Conservation (phyloP, 2,797 vertebrate species). For the Amblyopsis hoosieri region DNA sequence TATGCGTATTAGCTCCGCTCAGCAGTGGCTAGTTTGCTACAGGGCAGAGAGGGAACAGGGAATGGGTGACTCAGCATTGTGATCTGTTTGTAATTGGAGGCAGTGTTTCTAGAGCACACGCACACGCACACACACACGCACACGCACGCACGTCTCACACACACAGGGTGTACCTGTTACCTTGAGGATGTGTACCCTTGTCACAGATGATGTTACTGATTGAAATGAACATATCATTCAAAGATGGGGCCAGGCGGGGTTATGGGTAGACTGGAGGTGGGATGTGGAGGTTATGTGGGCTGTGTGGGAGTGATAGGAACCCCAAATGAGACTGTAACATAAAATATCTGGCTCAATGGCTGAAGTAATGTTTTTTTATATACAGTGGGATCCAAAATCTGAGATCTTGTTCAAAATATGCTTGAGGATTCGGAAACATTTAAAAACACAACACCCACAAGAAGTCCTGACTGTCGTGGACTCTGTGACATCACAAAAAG, state of each 20-base stretch:
- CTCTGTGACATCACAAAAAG: too few species aligned
- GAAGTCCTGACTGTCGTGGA: too few species aligned
- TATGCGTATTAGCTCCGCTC: constrained; percentile 15
- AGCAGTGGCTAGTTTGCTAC: constrained; percentile 28
- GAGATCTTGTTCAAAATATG: too few species aligned
- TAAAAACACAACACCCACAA: too few species aligned
- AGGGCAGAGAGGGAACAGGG: constrained; percentile 32
- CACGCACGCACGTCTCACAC: constrained; percentile 2
- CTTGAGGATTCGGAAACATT: too few species aligned
- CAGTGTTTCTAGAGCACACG: constrained; percentile 46
- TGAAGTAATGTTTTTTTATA: too few species aligned
- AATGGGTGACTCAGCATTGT: constrained; percentile 63
- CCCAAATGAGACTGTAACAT: not conserved
- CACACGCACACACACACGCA: not conserved
- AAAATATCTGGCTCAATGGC: not conserved
- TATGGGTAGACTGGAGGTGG: constrained; percentile 14
- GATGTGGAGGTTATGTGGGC: not conserved
- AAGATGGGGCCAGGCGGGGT: constrained; percentile 36
- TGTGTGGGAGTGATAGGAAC: not conserved
- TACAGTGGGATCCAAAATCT: too few species aligned
- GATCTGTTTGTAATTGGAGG: constrained; percentile 66
- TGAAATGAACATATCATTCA: constrained; percentile 50
- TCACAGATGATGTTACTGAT: constrained; percentile 49
- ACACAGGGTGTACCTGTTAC: constrained; percentile 1
- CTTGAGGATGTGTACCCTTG: constrained; percentile 46